Evolutionary conservation across 2,113 vertebrate species (phyloP).

Genomic region (Notechis scutatus): DNA sequence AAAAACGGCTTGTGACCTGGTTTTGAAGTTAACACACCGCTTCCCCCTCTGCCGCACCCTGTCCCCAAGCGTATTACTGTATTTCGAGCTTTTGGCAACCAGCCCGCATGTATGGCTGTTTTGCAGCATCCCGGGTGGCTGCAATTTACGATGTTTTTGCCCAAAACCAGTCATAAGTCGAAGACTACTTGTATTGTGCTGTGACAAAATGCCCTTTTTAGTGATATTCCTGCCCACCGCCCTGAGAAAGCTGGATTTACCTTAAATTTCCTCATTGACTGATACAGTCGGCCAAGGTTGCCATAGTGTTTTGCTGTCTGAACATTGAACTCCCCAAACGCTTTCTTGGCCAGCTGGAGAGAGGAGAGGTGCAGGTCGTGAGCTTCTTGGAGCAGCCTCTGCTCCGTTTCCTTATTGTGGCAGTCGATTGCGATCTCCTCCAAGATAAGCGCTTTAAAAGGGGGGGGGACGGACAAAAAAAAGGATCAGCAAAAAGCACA

Average conservation of each 20-base stretch:
- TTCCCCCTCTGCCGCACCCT: neutral
- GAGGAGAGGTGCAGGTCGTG: conserved; percentile 98
- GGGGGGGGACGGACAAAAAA: neutral
- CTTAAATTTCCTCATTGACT: conserved; percentile 99
- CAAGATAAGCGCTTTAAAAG: conserved; percentile 85
- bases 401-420: conserved; percentile 98
- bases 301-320: conserved; percentile 99
- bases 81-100: neutral
- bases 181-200: neutral
- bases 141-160: neutral
- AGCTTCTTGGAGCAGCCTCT: conserved; percentile 94
- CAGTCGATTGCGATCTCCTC: conserved; percentile 99
- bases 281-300: conserved; percentile 96
- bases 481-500: no score
- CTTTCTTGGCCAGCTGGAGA: conserved; percentile 94
- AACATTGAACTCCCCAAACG: conserved; percentile 98
- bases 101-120: neutral
- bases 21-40: neutral
- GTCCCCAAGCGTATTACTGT: neutral
- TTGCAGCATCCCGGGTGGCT: neutral
- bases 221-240: neutral
- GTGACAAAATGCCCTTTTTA: neutral
- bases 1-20: neutral
- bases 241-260: conserved; percentile 58
- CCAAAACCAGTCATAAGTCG: neutral